Evolutionary conservation across 2,113 vertebrate genomes (phyloP), one percentile per base, ranked within the genome.

Genomic region (Ictidomys tridecemlineatus): DNA sequence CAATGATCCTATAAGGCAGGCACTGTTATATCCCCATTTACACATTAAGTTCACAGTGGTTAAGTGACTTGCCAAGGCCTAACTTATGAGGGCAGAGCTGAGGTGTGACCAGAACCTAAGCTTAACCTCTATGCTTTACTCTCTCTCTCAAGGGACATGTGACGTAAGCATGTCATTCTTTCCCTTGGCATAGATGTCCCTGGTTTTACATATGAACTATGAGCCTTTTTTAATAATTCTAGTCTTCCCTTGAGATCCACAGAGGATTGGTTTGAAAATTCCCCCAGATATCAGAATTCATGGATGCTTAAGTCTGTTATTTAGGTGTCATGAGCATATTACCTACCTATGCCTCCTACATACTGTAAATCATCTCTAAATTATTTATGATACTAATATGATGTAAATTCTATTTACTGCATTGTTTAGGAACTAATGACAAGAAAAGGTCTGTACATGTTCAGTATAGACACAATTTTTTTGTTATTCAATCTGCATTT

Each of bases 31-130:
- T 45, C 37, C 34, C 5, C 53, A 63, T 77, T 93, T 67, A 63
- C 32, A 39, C 9, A 32, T 84, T 37, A 88, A 56, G 72, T 89
- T 76, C 0, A 0, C 4, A 56, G 67, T 93, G 53, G 12, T 72
- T 88, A 96, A 95, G 48, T 0, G 26, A 70, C 67, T 89, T 70
- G 16, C 13, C 61, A 53, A 96, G 92, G 17, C 56, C 20, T 76
- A 90, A 34, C 9, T 67, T 82, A 8, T 56, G 92, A 82, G 45
- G 42, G 45, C 72, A 85, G 92, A 97, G 90, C 42, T 67, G 93
- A n/a, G 87, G 93, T 82, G 28, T 92, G 87, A 72, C 73, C 83
- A 63, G 37, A 3, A 39, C 72, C 96, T 58, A 37, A 53, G 0
- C 77, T 93, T 85, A 95, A 96, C 94, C 51, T 26, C 45, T 48